Conservation (phyloP, 1,140 invertebrate genomes). For the Diabrotica virgifera region DNA sequence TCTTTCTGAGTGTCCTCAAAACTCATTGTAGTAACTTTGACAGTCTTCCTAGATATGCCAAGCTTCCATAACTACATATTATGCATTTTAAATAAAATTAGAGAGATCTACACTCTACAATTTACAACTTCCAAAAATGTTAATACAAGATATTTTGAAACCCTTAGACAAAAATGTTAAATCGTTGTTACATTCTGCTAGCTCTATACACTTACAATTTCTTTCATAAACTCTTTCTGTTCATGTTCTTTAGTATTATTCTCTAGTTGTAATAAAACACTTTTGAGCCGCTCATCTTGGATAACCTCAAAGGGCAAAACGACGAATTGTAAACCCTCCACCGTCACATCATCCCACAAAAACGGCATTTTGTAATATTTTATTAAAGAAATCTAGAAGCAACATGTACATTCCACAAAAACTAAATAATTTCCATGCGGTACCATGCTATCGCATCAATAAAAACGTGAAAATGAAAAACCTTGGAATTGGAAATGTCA, state of each 20-base stretch:
- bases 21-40: too few relatives aligned
- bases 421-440: constrained; percentile 17
- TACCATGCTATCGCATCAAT: constrained; percentile 17
- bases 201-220: constrained; percentile 25
- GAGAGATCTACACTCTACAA: too few relatives aligned
- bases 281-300: constrained; percentile 14
- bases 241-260: constrained; percentile 23
- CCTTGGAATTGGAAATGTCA: constrained; percentile 11
- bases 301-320: neutral
- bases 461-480: constrained; percentile 8
- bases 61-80: too few relatives aligned
- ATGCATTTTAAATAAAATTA: too few relatives aligned
- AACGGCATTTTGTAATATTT: neutral
- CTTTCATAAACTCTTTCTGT: constrained; percentile 26
- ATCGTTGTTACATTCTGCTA: neutral
- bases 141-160: too few relatives aligned
- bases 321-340: constrained; percentile 8
- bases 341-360: neutral
- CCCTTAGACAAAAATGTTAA: neutral
- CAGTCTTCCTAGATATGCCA: too few relatives aligned
- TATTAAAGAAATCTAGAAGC: neutral
- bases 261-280: constrained; percentile 20
- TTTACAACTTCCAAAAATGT: too few relatives aligned
- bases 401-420: constrained; percentile 12
- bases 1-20: too few relatives aligned